phyloP scores from a whole-genome alignment of 2,113 vertebrate species.

The Sinocyclocheilus anshuiensis region DNA sequence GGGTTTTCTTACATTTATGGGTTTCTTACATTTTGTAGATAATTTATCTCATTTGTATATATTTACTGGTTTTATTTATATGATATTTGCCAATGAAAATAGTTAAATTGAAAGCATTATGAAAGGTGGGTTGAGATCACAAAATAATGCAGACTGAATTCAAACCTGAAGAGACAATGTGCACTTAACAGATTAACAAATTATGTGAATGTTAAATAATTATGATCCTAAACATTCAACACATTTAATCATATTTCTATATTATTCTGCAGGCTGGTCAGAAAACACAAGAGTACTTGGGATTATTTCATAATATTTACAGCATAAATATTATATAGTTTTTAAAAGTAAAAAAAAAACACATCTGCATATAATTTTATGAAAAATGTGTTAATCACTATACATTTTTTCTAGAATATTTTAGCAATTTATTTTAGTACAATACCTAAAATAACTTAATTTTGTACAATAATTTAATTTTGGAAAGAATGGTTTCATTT shows the following conservation, averaged over 20 bases:
- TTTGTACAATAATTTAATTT: background rate
- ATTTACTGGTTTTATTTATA: background rate
- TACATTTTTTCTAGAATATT: too few relatives aligned
- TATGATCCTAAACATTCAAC: background rate
- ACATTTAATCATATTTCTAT: background rate
- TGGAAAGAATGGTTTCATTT: background rate
- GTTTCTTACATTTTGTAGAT: background rate
- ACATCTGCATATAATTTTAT: background rate
- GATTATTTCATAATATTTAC: background rate
- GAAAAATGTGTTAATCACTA: too few relatives aligned
- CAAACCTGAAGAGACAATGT: background rate
- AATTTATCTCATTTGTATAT: background rate
- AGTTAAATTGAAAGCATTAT: background rate
- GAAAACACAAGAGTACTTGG: background rate
- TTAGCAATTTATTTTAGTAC: too few relatives aligned
- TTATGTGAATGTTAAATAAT: background rate
- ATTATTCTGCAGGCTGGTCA: background rate
- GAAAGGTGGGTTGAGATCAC: background rate
- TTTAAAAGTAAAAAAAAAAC: background rate
- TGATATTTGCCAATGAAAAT: background rate
- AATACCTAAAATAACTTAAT: too few relatives aligned
- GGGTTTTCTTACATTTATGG: background rate
- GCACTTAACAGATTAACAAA: background rate
- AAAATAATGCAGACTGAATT: background rate
- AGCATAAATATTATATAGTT: background rate